Percentiles rank a stretch among this genome's conserved stretches.
Evolutionary conservation across 2,888 invertebrate species (phyloP).

Genomic region (Phaedon cochleariae): DNA sequence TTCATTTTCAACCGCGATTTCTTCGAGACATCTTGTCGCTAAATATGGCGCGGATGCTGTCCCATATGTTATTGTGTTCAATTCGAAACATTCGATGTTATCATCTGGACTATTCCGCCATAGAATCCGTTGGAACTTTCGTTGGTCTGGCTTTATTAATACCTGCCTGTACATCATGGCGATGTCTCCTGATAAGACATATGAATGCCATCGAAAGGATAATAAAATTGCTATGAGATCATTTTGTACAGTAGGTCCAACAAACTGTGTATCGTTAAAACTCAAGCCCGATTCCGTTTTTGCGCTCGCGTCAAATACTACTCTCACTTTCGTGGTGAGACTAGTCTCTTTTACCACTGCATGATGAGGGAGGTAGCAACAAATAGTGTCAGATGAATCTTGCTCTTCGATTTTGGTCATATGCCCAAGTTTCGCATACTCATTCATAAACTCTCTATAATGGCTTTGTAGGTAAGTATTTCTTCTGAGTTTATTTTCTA

Average conservation of each 20-base stretch:
- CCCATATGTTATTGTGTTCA: constrained; percentile 24
- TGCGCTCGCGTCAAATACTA: constrained; percentile 19
- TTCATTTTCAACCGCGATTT: constrained; percentile 3
- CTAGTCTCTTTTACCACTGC: constrained; percentile 16
- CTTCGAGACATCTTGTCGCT: constrained; percentile 13
- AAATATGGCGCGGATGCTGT: constrained; percentile 16
- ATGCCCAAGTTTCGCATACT: too few species aligned
- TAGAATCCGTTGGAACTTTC: constrained; percentile 8
- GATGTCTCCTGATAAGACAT: constrained; percentile 17
- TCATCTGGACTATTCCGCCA: constrained; percentile 8
- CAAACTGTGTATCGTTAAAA: constrained; percentile 19
- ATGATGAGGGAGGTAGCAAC: constrained; percentile 17
- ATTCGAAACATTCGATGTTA: not conserved
- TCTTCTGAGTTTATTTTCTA: too few species aligned
- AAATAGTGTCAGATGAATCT: not conserved
- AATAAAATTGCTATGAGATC: constrained; percentile 16
- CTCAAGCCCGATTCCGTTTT: constrained; percentile 2
- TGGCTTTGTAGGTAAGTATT: too few species aligned
- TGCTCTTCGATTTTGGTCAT: too few species aligned
- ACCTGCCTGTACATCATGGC: constrained; percentile 23
- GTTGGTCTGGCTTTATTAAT: not conserved
- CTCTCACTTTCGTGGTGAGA: constrained; percentile 22
- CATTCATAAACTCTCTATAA: too few species aligned
- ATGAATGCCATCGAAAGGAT: constrained; percentile 15
- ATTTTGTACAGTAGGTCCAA: constrained; percentile 20